Evolutionary conservation across 2,113 vertebrate genomes (phyloP).

Genomic region (Anhinga rufa): DNA sequence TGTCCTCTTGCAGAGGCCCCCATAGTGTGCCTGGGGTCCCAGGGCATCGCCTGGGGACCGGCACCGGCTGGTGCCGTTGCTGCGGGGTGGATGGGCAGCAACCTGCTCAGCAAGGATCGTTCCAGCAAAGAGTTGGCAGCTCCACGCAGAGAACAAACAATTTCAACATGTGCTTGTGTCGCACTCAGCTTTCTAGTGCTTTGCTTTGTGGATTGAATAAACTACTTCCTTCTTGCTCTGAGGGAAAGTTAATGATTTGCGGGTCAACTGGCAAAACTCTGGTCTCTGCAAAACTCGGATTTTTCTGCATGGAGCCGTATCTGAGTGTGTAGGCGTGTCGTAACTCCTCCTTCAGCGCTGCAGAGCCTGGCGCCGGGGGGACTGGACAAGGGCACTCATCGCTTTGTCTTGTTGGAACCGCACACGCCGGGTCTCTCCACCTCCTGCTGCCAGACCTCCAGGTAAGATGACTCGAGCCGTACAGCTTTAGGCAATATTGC

Average conservation of each 20-base stretch:
- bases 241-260: conserved; percentile 32
- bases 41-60: fast-evolving
- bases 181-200: neutral
- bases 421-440: fast-evolving
- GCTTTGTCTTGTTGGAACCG: neutral
- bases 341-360: neutral
- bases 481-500: neutral
- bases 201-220: neutral
- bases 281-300: neutral
- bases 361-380: neutral
- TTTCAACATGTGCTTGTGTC: conserved; percentile 40
- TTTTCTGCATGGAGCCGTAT: neutral
- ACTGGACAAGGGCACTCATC: neutral
- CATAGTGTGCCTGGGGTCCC: fast-evolving
- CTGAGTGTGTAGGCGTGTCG: neutral
- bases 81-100: neutral
- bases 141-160: neutral
- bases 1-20: neutral
- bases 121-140: neutral
- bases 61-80: fast-evolving
- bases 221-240: neutral
- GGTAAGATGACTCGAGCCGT: neutral
- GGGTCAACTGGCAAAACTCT: neutral
- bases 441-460: neutral
- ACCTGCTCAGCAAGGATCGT: neutral